phyloP scores from a whole-genome alignment of 2,113 vertebrate genomes.

The Eira barbara region DNA sequence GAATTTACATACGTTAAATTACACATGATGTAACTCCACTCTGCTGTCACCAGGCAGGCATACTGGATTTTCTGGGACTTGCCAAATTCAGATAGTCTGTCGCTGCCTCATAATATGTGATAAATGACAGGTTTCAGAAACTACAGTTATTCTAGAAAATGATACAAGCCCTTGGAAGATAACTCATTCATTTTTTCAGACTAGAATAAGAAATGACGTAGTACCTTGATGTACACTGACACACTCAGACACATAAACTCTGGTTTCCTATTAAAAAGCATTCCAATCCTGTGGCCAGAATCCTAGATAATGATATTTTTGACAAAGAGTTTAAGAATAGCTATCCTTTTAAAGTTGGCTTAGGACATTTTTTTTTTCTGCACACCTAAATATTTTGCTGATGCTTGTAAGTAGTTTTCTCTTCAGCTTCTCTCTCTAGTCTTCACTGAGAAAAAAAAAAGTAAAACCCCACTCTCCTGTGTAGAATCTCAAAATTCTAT shows the following conservation, averaged over 20 bases:
- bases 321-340: neutral
- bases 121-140: slow-evolving; percentile 25
- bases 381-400: neutral
- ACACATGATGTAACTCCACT: neutral
- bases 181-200: neutral
- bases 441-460: neutral
- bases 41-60: neutral
- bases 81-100: slow-evolving; percentile 2
- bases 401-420: neutral
- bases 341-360: neutral
- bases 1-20: slow-evolving; percentile 4
- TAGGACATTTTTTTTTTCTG: neutral
- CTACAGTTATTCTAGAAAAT: slow-evolving; percentile 20
- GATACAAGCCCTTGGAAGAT: neutral
- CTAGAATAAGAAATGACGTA: neutral
- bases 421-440: neutral
- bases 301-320: neutral
- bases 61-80: neutral
- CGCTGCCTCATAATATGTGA: neutral
- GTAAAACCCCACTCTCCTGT: neutral
- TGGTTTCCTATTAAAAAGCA: neutral
- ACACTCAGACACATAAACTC: neutral
- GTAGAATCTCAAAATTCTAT: neutral
- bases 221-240: neutral
- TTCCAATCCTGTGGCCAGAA: neutral